These are phyloP conservation scores for Nycticebus coucang DNA, from an alignment of 2,113 vertebrate species.

Conservation along the genomic window DNA sequence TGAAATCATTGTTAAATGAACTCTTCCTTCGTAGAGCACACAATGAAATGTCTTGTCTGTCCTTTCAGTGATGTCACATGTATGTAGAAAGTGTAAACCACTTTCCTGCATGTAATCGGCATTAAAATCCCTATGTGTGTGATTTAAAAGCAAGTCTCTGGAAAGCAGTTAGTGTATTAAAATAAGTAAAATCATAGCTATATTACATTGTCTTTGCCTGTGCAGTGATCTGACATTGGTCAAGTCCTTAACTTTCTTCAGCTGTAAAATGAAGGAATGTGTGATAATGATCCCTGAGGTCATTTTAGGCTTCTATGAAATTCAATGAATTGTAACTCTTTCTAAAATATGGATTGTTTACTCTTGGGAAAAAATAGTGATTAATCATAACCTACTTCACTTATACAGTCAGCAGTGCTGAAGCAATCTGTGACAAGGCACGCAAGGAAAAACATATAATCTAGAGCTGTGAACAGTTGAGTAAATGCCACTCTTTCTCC, in stretches of 20 bases:
- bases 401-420: not conserved
- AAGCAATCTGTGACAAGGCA: not conserved
- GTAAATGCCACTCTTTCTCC: not conserved
- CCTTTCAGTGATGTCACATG: not conserved
- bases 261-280: not conserved
- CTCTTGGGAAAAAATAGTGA: not conserved
- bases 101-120: not conserved
- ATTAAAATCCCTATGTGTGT: conserved; percentile 2
- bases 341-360: not conserved
- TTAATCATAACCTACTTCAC: not conserved
- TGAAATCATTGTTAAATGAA: conserved; percentile 48
- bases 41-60: conserved; percentile 43
- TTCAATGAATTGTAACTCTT: not conserved
- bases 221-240: not conserved
- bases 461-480: not conserved
- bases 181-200: not conserved
- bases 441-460: not conserved
- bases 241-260: not conserved
- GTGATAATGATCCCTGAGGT: not conserved
- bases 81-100: conserved; percentile 19
- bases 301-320: not conserved
- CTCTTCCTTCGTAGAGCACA: not conserved
- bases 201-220: not conserved
- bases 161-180: not conserved
- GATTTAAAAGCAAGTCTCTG: conserved; percentile 14